phyloP scores from a whole-genome alignment of 2,888 invertebrate genomes.

The Andrena hattorfiana region DNA sequence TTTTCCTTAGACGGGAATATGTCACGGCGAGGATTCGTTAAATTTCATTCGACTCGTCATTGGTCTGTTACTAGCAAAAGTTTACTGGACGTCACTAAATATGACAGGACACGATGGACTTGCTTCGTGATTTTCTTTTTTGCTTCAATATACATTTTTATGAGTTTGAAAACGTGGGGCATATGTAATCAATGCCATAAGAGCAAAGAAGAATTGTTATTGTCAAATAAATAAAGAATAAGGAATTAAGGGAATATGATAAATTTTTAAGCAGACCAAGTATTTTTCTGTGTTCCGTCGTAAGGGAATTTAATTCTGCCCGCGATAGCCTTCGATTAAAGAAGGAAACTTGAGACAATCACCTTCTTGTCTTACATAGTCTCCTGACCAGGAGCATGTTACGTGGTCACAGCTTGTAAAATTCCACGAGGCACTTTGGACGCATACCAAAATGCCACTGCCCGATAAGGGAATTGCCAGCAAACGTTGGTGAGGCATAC shows the following conservation, averaged over 20 bases:
- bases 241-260: no score
- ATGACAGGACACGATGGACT: not conserved
- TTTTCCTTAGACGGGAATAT: slow-evolving; percentile 46
- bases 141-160: not conserved
- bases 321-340: not conserved
- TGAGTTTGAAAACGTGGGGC: no score
- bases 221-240: no score
- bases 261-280: not conserved
- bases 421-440: slow-evolving; percentile 48
- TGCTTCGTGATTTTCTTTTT: not conserved
- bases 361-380: not conserved
- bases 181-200: no score
- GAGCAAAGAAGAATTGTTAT: no score
- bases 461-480: slow-evolving; percentile 48
- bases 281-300: not conserved
- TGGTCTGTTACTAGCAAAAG: not conserved
- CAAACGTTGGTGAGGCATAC: slow-evolving; percentile 17
- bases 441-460: slow-evolving; percentile 47
- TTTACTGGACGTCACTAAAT: not conserved
- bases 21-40: slow-evolving; percentile 37
- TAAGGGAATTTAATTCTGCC: not conserved
- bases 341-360: not conserved
- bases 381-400: not conserved
- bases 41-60: slow-evolving; percentile 24
- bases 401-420: slow-evolving; percentile 2